Evolutionary conservation across 37 sponge, comb jelly and placozoan genomes (phyloP).

Genomic region (Halisarca cf. caerulea): DNA sequence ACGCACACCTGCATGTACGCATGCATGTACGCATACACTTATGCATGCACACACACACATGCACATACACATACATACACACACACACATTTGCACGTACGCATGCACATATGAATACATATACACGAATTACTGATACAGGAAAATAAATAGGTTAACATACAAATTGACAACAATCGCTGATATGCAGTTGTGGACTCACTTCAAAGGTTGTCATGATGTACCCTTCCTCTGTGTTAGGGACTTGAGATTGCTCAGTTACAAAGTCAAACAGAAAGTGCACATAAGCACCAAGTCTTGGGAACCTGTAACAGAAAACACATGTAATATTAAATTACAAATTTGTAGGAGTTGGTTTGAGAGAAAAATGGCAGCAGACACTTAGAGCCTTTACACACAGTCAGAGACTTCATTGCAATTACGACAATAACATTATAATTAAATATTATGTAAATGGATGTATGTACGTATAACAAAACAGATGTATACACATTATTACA

Average conservation of each 20-base stretch:
- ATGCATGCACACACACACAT: too few relatives aligned
- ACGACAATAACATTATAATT: background rate
- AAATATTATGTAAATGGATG: too few relatives aligned
- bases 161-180: too few relatives aligned
- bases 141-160: background rate
- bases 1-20: too few relatives aligned
- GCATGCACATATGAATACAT: background rate
- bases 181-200: too few relatives aligned
- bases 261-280: slow-evolving; percentile 79
- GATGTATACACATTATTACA: too few relatives aligned
- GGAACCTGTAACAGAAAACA: slow-evolving; percentile 27
- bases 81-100: slow-evolving; percentile 11
- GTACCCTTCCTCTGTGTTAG: background rate
- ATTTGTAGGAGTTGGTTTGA: too few relatives aligned
- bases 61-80: background rate
- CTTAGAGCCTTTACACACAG: background rate
- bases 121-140: slow-evolving; percentile 38
- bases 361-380: too few relatives aligned
- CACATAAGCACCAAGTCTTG: slow-evolving; percentile 65
- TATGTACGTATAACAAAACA: background rate
- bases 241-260: background rate
- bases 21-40: too few relatives aligned
- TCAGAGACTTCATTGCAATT: background rate
- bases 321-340: too few relatives aligned
- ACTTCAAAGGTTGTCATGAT: slow-evolving; percentile 24